Base-by-base conservation (phyloP, 2,888 invertebrate genomes). In the Ypsolopha sequella region DNA sequence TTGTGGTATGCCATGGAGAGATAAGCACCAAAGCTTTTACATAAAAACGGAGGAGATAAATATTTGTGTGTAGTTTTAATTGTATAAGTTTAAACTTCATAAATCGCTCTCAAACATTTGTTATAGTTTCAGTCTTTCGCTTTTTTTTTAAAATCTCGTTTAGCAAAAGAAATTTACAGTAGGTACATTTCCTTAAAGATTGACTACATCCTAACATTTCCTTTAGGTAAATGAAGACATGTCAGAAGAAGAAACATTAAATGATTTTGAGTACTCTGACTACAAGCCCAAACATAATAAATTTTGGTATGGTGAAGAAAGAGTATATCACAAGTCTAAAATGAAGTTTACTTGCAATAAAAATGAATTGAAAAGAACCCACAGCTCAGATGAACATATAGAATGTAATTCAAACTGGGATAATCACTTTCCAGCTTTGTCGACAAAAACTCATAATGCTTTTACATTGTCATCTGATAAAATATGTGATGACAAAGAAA, bases 341-440 rank as follows among this genome's bases (percentile, higher is more conserved):
- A 55, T 61, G 36, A 76, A 71, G 58, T 63, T 60, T 58, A 53
- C 57, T 36, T 53, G 57, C 50, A 57, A 59, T 51, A 68, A 66
- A 65, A 54, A 66, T 7, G 73, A 77, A 38, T 54, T 73, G 39
- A 79, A 74, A 61, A 67, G 57, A 52, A 56, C 58, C 51, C 73
- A 74, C 54, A 76, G 74, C 39, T 78, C 79, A 50, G 77, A 84
- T 61, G 80, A 84, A 57, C 73, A 79, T 53, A 73, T 81, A 50
- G 79, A 8, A 35, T 73, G 56, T 76, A 74, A 39, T 80, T 82
- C 60, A 80, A 81, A 85, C 57, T 85, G 81, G 81, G 84, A 86
- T 51, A 76, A 70, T 48, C 79, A 84, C 59, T 86, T 85, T 59
- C 85, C 85, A 41, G 82, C 82, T 52, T 61, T 86, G 41, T 73